Percentiles rank a stretch among this genome's conserved stretches.
These are phyloP conservation scores for Florisuga fusca DNA, from an alignment of 2,797 vertebrate species.

Conservation along the genomic window DNA sequence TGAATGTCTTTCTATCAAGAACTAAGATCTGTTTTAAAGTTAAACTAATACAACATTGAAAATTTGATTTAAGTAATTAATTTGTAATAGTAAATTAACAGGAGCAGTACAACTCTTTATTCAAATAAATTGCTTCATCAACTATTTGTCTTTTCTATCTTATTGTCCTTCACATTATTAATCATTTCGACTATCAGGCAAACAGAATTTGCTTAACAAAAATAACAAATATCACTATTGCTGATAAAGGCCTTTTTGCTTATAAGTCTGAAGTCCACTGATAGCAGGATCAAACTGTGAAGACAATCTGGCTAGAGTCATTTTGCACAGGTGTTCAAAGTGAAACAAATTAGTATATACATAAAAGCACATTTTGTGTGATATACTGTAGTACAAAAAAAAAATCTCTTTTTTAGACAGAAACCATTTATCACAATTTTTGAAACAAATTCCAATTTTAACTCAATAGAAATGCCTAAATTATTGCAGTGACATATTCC, in stretches of 20 bases:
- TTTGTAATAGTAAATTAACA: not conserved
- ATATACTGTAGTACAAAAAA: not conserved
- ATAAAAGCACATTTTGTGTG: not conserved
- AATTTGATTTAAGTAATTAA: not conserved
- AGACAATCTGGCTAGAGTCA: not conserved
- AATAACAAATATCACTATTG: not conserved
- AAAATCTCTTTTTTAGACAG: not conserved
- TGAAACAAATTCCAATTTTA: not conserved
- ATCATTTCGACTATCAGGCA: not conserved
- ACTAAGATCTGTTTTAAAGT: not conserved
- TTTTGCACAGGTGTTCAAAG: not conserved
- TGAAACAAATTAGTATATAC: not conserved
- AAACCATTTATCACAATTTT: not conserved
- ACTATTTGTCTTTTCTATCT: not conserved
- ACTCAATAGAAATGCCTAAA: not conserved
- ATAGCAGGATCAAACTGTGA: not conserved
- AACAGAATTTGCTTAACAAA: not conserved
- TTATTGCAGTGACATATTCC: not conserved
- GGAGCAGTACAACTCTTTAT: not conserved
- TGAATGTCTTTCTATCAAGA: not conserved
- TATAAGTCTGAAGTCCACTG: not conserved
- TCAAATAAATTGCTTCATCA: not conserved
- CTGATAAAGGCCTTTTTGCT: not conserved
- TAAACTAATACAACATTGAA: not conserved
- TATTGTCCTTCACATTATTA: not conserved